These are phyloP conservation scores for Cosmia trapezina DNA, from an alignment of 2,888 invertebrate species.

Conservation along the genomic window DNA sequence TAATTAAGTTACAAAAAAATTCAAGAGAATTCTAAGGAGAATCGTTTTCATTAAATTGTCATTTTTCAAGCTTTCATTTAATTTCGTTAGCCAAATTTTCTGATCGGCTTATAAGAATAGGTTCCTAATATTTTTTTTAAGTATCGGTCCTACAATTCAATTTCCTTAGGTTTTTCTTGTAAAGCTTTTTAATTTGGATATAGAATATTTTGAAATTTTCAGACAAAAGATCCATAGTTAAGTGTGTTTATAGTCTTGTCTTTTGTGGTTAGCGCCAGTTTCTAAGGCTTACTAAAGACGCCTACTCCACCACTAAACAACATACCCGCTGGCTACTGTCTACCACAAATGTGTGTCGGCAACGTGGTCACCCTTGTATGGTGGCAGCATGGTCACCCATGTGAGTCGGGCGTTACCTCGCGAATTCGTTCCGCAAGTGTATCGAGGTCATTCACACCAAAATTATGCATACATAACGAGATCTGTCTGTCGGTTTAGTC, in stretches of 20 bases:
- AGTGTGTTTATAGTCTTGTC: not conserved
- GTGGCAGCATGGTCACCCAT: slow-evolving; percentile 32
- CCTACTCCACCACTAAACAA: not conserved
- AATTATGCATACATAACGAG: slow-evolving; percentile 58
- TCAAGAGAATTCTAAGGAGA: not conserved
- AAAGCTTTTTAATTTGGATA: not conserved
- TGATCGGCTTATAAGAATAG: not conserved
- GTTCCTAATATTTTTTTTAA: not conserved
- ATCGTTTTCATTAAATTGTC: not conserved
- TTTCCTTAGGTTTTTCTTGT: not conserved
- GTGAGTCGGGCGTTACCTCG: slow-evolving; percentile 40
- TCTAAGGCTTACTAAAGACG: not conserved
- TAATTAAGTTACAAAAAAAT: not conserved
- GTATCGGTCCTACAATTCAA: not conserved
- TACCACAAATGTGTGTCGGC: slow-evolving; percentile 25
- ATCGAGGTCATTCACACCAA: slow-evolving; percentile 59
- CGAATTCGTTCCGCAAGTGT: slow-evolving; percentile 53
- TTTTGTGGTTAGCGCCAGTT: not conserved
- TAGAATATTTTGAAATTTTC: not conserved
- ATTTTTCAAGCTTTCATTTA: not conserved
- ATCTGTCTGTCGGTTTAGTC: slow-evolving; percentile 34
- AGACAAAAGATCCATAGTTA: not conserved
- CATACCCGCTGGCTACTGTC: not conserved
- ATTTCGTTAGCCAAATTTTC: not conserved
- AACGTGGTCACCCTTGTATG: slow-evolving; percentile 31